These are phyloP conservation scores for Cantharis lateralis DNA, from an alignment of 2,888 invertebrate species.

Conservation along the genomic window DNA sequence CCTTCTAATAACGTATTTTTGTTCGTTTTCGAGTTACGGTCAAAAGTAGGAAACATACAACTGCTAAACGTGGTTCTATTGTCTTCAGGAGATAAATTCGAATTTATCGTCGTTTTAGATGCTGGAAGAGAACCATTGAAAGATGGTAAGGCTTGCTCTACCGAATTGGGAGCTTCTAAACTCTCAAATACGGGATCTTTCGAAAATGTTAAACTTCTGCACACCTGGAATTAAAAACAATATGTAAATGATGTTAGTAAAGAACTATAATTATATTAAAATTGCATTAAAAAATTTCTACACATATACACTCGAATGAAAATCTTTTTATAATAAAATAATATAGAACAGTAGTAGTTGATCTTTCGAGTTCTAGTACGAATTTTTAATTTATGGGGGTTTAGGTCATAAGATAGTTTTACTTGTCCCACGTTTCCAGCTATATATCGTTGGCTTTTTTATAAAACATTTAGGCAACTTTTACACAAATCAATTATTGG, in stretches of 20 bases:
- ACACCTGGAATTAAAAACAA: conserved; percentile 43
- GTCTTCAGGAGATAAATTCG: conserved; percentile 19
- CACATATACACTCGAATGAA: not conserved
- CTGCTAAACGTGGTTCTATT: conserved; percentile 13
- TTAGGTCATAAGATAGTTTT: not conserved
- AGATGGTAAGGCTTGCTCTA: conserved; percentile 27
- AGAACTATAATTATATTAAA: not conserved
- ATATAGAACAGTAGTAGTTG: not conserved
- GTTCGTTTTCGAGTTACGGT: conserved; percentile 7
- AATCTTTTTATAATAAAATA: not conserved
- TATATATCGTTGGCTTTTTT: too few relatives aligned
- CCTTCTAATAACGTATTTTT: not conserved
- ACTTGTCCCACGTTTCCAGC: too few relatives aligned
- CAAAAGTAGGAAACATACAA: conserved; percentile 18
- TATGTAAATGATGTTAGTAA: not conserved
- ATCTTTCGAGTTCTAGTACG: not conserved
- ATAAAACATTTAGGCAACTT: too few relatives aligned
- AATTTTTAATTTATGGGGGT: not conserved
- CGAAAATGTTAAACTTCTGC: conserved; percentile 51
- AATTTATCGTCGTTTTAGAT: conserved; percentile 4
- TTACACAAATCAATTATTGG: too few relatives aligned
- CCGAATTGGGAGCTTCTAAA: conserved; percentile 35
- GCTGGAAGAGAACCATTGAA: conserved; percentile 17
- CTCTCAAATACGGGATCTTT: conserved; percentile 43
- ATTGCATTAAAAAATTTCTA: not conserved